Base-by-base conservation (phyloP, 1,140 invertebrate species). In the Propsilocerus akamusi region DNA sequence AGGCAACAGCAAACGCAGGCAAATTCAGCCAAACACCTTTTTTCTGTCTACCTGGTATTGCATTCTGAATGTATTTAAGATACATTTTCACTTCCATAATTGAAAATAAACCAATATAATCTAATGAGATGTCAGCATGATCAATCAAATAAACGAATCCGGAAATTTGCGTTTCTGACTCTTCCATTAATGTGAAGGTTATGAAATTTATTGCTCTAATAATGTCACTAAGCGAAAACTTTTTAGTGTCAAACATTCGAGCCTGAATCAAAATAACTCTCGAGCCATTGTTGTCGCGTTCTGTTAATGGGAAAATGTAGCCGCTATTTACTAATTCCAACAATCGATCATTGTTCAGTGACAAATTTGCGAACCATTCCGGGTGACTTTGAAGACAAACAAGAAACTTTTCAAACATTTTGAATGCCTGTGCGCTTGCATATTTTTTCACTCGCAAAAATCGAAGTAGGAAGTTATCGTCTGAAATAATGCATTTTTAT, bases 401-500 rank as follows among this genome's bases (percentile, higher is more conserved):
- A 5, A 88, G 70, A 59, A 88, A 89, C 8, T 78, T 74, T 59
- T 87, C 80, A 47, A 90, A 61, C 72, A 87, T 81, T 24, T 81
- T 76, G 56, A 83, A 80, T 0, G 86, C 80, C 61, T 81, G 71
- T 0, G 81, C 80, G n/a, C 88, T 71, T 51, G 80, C 80, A 59
- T 83, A 87, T 59, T 89, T 87, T 60, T 83, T 81, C 1, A 81
- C 81, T 5, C 84, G 70, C 0, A 89, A 69, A 57, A 89, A 89
- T 34, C 83, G 71, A 4, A 87, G 67, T 5, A 89, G 70, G 59
- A 87, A 89, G 12, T 74, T 68, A 0, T 76, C 63, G 61, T 87
- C 80, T 69, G 63, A 34, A 41, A 20, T 3, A 10, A n/a, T n/a
- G n/a, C n/a, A n/a, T n/a, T n/a, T n/a, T n/a, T n/a, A n/a, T n/a